A percentile compares a stretch with the other conserved stretches of the same genome.
Conservation (phyloP, 2,797 vertebrate genomes). For the Syndactyla subalaris region DNA sequence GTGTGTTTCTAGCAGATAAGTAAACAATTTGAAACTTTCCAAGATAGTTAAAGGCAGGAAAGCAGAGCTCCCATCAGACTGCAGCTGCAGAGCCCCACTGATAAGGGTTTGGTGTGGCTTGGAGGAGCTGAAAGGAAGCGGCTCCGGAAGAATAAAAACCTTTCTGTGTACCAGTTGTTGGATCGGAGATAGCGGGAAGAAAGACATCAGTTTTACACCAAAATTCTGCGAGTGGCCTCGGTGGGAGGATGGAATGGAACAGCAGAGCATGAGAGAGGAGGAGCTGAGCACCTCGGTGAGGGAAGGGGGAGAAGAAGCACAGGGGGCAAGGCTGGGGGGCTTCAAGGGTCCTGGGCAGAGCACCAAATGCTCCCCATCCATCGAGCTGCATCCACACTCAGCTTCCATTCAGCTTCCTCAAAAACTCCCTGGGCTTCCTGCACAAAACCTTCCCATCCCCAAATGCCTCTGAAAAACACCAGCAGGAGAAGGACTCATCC, state of each 20-base stretch:
- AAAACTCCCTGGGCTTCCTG: not conserved
- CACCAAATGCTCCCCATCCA: not conserved
- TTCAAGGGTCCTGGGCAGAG: not conserved
- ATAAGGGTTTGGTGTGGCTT: slow-evolving; percentile 1
- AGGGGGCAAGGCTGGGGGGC: not conserved
- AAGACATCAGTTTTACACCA: slow-evolving; percentile 11
- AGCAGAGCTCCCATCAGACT: not conserved
- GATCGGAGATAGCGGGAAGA: slow-evolving; percentile 21
- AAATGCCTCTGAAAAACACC: not conserved
- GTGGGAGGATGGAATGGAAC: not conserved
- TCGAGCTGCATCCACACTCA: accelerated
- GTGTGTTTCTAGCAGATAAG: slow-evolving; percentile 97
- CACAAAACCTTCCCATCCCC: not conserved
- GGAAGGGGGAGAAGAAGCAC: not conserved
- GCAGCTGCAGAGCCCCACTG: slow-evolving; percentile 7
- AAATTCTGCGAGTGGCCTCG: not conserved
- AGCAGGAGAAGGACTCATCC: not conserved
- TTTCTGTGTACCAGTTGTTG: slow-evolving; percentile 9
- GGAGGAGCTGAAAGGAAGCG: slow-evolving; percentile 22
- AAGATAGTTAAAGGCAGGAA: slow-evolving; percentile 38
- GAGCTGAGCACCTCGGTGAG: not conserved
- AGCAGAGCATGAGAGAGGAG: not conserved
- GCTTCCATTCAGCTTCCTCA: not conserved
- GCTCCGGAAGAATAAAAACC: not conserved
- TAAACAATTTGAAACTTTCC: slow-evolving; percentile 93